A percentile compares a stretch with the other conserved stretches of the same genome.
Conservation (phyloP, 2,888 invertebrate genomes). For the Catocala nupta region DNA sequence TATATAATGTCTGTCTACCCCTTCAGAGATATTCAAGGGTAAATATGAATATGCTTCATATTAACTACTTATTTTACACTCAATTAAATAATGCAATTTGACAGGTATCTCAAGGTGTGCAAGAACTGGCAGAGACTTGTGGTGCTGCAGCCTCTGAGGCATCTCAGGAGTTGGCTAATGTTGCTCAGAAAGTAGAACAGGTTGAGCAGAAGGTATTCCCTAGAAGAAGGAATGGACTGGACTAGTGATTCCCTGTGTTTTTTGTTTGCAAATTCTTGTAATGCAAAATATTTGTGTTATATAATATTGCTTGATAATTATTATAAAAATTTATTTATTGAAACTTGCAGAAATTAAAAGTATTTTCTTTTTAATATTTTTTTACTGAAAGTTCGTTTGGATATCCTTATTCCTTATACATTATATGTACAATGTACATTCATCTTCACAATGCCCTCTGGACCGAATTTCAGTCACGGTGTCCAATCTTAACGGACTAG, state of each 20-base stretch:
- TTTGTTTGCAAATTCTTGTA: constrained; percentile 5
- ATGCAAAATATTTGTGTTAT: constrained; percentile 22
- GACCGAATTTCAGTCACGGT: too few species aligned
- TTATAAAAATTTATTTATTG: constrained; percentile 21
- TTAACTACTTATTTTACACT: too few species aligned
- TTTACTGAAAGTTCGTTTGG: too few species aligned
- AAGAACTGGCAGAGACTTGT: constrained; percentile 78
- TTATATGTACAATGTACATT: too few species aligned
- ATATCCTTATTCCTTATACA: too few species aligned
- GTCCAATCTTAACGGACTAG: too few species aligned
- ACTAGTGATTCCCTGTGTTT: constrained; percentile 54
- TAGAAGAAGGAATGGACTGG: constrained; percentile 79
- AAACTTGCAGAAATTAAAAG: constrained; percentile 35
- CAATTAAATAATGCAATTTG: constrained; percentile 11
- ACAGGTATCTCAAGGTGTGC: constrained; percentile 79
- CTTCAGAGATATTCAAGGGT: too few species aligned
- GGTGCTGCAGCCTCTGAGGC: constrained; percentile 76
- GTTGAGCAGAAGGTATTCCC: constrained; percentile 76
- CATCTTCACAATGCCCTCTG: too few species aligned
- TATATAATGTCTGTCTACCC: too few species aligned
- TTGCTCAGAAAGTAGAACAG: constrained; percentile 78
- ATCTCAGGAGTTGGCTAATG: constrained; percentile 73
- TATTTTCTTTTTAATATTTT: not conserved
- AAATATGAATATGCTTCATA: too few species aligned
- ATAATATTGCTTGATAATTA: constrained; percentile 25